Base-by-base conservation (phyloP, 2,888 invertebrate species). In the Brenthis hecate region DNA sequence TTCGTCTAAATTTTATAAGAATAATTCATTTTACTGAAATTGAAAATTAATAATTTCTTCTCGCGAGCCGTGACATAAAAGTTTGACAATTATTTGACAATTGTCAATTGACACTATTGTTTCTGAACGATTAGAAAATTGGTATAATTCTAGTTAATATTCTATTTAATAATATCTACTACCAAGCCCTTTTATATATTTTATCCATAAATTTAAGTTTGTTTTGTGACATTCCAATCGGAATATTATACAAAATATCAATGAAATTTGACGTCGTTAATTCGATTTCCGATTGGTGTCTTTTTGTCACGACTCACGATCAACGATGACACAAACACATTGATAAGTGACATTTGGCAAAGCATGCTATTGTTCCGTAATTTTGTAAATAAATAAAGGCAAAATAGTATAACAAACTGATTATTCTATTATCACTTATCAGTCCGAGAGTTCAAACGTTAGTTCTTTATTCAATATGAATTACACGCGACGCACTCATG, bases 361-460 rank as follows among this genome's bases (percentile, higher is more conserved):
- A 56, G 32, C 61, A 62, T 56, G 65, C 28, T 58, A 43, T 47
- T 61, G 28, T 51, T 51, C 23, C 13, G 51, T 57, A 57, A 54
- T 19, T 14, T 54, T 62, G 56, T 62, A 56, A 67, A 67, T 56
- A 67, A 67, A 67, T 67, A 62, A 50, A 28, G 23, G 50, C n/a
- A 51, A 56, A 62, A 43, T 51, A 66, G n/a, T 50, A 56, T 23
- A 67, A 50, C 23, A 11, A 61, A 56, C 61, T 56, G 60, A 66
- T 66, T 66, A 67, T 51, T 62, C 43, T 67, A 67, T 67, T 62
- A 67, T 67, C 66, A 56, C 62, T 67, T 62, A 67, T 67, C 66
- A 56, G 56, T 50, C 23, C 28, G 50, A 60, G 50, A 66, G 66
- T 43, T 55, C 61, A 50, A n/a, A 56, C 55, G 62, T 51, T 67